Conservation (phyloP, 2,797 vertebrate genomes). For the Lycodopsis pacificus region DNA sequence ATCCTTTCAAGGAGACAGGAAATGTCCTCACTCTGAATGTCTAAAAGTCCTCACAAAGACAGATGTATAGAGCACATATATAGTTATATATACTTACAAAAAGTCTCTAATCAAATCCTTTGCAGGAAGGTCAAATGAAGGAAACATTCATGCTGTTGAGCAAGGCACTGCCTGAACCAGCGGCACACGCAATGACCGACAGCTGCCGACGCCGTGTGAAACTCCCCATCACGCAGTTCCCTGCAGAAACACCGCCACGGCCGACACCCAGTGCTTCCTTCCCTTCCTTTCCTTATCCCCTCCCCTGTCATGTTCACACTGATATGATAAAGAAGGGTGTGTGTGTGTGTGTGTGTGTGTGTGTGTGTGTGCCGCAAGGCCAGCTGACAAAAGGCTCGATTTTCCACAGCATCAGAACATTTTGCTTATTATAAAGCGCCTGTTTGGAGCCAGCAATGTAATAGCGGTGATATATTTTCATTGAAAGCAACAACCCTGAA, state of each 20-base stretch:
- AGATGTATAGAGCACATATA: not conserved
- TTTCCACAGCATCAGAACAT: not conserved
- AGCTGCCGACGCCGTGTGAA: too few relatives aligned
- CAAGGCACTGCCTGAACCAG: too few relatives aligned
- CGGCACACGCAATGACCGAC: too few relatives aligned
- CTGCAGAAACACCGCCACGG: too few relatives aligned
- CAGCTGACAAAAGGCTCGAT: not conserved
- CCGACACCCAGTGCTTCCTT: not conserved
- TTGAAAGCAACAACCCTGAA: not conserved
- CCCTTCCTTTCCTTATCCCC: conserved; percentile 11
- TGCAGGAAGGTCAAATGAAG: not conserved
- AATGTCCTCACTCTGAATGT: not conserved
- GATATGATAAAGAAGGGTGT: not conserved
- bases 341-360: not conserved
- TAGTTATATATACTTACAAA: not conserved
- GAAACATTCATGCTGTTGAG: too few relatives aligned
- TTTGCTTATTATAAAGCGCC: not conserved
- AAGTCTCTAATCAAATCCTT: not conserved
- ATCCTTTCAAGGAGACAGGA: not conserved
- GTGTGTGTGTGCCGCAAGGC: not conserved
- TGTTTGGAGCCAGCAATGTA: not conserved
- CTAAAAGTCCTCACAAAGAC: not conserved
- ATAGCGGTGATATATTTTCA: not conserved
- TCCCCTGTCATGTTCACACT: not conserved
- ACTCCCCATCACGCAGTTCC: too few relatives aligned